Evolutionary conservation across 2,797 vertebrate species (phyloP).

Genomic region (Sorex maritimensis): DNA sequence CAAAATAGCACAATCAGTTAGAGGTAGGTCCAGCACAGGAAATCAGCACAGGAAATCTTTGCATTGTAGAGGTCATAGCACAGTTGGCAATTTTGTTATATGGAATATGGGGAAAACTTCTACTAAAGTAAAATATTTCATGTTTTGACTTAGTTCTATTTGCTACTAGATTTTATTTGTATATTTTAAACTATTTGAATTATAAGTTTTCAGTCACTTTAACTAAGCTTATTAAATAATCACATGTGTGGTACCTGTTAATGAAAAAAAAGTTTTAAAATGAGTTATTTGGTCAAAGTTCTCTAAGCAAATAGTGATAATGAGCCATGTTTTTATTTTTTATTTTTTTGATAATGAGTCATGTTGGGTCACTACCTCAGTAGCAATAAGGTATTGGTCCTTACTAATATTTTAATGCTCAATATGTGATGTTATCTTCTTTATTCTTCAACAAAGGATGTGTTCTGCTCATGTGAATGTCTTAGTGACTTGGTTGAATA

Average conservation of each 20-base stretch:
- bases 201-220: slow-evolving; percentile 79
- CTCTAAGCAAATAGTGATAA: slow-evolving; percentile 79
- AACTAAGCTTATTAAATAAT: slow-evolving; percentile 86
- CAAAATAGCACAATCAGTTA: slow-evolving; percentile 4
- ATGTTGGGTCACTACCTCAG: slow-evolving; percentile 75
- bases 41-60: slow-evolving; percentile 35
- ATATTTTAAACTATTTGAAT: slow-evolving; percentile 75
- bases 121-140: slow-evolving; percentile 62
- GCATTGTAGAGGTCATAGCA: background rate
- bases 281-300: slow-evolving; percentile 75
- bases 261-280: slow-evolving; percentile 79
- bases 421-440: slow-evolving; percentile 60
- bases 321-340: slow-evolving; percentile 64
- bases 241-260: slow-evolving; percentile 75
- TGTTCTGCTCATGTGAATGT: slow-evolving; percentile 70
- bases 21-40: background rate
- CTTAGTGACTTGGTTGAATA: slow-evolving; percentile 73
- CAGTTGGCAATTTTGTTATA: slow-evolving; percentile 67
- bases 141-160: slow-evolving; percentile 81
- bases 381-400: slow-evolving; percentile 76
- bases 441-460: slow-evolving; percentile 74
- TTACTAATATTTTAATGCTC: slow-evolving; percentile 66
- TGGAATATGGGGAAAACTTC: slow-evolving; percentile 55
- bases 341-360: slow-evolving; percentile 65
- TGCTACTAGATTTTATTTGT: slow-evolving; percentile 75